Percentiles rank a stretch among this genome's conserved stretches.
Conservation (phyloP, 1,140 invertebrate species). For the Notospermus geniculatus region DNA sequence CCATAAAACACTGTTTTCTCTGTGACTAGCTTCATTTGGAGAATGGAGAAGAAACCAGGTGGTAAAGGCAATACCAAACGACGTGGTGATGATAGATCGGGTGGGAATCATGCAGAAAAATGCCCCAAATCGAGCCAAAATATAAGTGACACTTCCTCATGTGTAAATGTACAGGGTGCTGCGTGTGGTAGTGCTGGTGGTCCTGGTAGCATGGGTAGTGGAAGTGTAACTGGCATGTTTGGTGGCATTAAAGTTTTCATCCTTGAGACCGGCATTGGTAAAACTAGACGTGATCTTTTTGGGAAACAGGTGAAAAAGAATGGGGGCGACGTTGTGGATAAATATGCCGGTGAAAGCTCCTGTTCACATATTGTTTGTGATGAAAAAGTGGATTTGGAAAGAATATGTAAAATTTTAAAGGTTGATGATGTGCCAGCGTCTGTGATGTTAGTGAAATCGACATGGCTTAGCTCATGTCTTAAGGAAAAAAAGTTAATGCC, state of each 20-base stretch:
- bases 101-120: too few relatives aligned
- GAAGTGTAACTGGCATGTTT: not conserved
- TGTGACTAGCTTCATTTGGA: too few relatives aligned
- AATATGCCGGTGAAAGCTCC: conserved; percentile 17
- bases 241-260: conserved; percentile 29
- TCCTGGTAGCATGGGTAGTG: too few relatives aligned
- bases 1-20: too few relatives aligned
- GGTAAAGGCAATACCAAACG: too few relatives aligned
- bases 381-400: conserved; percentile 45
- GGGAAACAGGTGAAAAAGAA: conserved; percentile 39
- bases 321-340: conserved; percentile 32
- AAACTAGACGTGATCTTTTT: conserved; percentile 46
- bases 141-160: too few relatives aligned
- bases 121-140: too few relatives aligned
- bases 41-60: too few relatives aligned
- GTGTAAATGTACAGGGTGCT: too few relatives aligned
- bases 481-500: conserved; percentile 32
- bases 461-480: conserved; percentile 52
- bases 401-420: conserved; percentile 40
- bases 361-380: conserved; percentile 44
- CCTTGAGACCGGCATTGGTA: conserved; percentile 46
- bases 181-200: too few relatives aligned
- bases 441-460: conserved; percentile 38
- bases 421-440: conserved; percentile 27
- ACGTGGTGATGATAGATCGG: too few relatives aligned